Percentiles rank a stretch among this genome's conserved stretches.
Conservation (phyloP, 2,888 invertebrate species). For the Lithophane semibrunnea region DNA sequence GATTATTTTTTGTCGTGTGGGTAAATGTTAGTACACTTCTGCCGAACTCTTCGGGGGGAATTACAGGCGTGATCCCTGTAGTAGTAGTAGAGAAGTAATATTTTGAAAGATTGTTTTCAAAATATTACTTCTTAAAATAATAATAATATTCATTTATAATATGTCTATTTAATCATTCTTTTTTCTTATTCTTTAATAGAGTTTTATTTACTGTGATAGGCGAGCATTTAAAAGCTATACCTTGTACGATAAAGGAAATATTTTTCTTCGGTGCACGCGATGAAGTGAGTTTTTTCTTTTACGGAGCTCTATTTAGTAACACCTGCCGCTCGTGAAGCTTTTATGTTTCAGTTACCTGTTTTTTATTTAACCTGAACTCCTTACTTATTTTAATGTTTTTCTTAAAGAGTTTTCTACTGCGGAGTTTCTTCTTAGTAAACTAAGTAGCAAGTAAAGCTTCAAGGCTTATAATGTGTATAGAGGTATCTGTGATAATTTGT, state of each 20-base stretch:
- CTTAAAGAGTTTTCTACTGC: background rate
- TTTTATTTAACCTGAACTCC: conserved; percentile 29
- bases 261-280: conserved; percentile 12
- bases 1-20: too few relatives aligned
- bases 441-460: background rate
- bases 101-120: too few relatives aligned
- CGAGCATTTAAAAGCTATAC: background rate
- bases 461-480: background rate
- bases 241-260: background rate
- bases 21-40: too few relatives aligned
- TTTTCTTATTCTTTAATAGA: too few relatives aligned
- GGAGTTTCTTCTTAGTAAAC: background rate
- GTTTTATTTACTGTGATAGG: background rate
- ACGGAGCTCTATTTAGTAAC: conserved; percentile 31
- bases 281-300: conserved; percentile 6
- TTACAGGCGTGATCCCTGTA: too few relatives aligned
- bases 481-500: conserved; percentile 29
- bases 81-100: too few relatives aligned
- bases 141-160: too few relatives aligned
- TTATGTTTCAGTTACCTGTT: conserved; percentile 39
- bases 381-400: conserved; percentile 16
- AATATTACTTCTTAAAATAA: too few relatives aligned
- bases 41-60: too few relatives aligned
- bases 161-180: too few relatives aligned
- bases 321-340: conserved; percentile 29